These are phyloP conservation scores for Oryzias sinensis DNA, from an alignment of 2,797 vertebrate species.

Conservation along the genomic window DNA sequence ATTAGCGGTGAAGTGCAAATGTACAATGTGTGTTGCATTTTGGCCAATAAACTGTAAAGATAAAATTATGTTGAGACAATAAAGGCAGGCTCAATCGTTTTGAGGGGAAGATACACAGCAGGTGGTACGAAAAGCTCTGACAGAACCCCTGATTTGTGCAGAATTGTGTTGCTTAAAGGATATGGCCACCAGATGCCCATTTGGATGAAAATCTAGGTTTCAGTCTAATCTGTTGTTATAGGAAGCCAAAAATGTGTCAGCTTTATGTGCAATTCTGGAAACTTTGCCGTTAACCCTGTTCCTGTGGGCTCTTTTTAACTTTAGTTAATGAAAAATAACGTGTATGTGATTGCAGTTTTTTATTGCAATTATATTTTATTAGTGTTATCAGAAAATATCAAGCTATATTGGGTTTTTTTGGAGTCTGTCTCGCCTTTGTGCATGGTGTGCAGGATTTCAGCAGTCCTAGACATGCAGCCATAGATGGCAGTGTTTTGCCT, in stretches of 20 bases:
- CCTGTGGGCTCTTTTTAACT: conserved; percentile 59
- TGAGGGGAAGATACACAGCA: conserved; percentile 78
- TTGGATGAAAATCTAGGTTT: conserved; percentile 85
- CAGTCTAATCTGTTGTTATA: conserved; percentile 78
- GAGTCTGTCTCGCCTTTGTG: conserved; percentile 66
- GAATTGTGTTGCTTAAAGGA: conserved; percentile 88
- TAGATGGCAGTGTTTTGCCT: conserved; percentile 86
- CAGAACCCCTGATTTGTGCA: conserved; percentile 84
- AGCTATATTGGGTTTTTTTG: conserved; percentile 39
- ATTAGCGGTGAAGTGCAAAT: conserved; percentile 58
- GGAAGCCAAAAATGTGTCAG: conserved; percentile 74
- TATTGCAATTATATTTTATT: conserved; percentile 72
- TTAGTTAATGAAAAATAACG: conserved; percentile 53
- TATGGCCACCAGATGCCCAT: conserved; percentile 87
- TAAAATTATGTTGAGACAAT: conserved; percentile 78
- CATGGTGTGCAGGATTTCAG: conserved; percentile 66
- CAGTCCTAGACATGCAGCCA: conserved; percentile 76
- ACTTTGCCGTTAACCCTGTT: conserved; percentile 64
- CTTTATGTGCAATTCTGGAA: conserved; percentile 61
- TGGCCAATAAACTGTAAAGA: conserved; percentile 73
- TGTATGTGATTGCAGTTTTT: conserved; percentile 57
- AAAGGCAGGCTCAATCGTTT: conserved; percentile 78
- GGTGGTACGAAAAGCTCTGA: conserved; percentile 84
- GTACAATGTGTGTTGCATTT: conserved; percentile 69
- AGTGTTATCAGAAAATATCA: conserved; percentile 66